Conservation (phyloP, 2,888 invertebrate species). For the Pollenia angustigena region DNA sequence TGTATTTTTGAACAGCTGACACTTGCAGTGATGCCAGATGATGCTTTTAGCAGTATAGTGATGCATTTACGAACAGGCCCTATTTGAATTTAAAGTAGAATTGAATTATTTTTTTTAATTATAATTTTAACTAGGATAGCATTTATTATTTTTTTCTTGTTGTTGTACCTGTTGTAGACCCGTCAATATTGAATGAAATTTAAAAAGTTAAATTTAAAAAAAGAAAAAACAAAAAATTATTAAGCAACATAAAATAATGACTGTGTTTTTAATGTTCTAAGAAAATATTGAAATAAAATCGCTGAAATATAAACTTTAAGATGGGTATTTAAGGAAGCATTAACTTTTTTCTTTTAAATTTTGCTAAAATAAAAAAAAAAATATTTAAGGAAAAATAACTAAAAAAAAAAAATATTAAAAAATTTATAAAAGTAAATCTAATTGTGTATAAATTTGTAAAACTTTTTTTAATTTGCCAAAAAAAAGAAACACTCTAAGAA, state of each 20-base stretch:
- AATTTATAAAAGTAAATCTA: not conserved
- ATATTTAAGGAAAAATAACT: constrained; percentile 48
- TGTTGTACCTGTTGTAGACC: constrained; percentile 83
- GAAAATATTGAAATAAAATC: constrained; percentile 56
- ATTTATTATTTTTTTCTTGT: constrained; percentile 80
- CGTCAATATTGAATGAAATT: constrained; percentile 76
- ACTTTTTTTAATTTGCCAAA: constrained; percentile 60
- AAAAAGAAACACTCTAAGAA: not conserved
- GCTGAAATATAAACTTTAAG: constrained; percentile 62
- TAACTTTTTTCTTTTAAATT: constrained; percentile 69
- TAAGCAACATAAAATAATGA: not conserved
- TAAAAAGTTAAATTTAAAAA: constrained; percentile 21
- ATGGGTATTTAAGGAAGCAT: constrained; percentile 75
- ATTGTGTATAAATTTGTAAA: constrained; percentile 45
- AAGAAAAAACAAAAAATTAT: constrained; percentile 40
- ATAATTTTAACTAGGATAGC: constrained; percentile 76
- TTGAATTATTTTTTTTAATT: constrained; percentile 49
- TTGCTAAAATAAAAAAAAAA: constrained; percentile 62
- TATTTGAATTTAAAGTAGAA: constrained; percentile 44
- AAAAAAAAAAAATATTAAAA: constrained; percentile 9
- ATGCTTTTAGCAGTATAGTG: no score
- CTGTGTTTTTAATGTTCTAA: constrained; percentile 36
- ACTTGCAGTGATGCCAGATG: no score
- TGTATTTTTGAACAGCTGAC: no score
- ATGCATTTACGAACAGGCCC: not conserved